These are phyloP conservation scores for Drosophila bunnanda DNA, from an alignment of 2,888 invertebrate species.

Conservation along the genomic window DNA sequence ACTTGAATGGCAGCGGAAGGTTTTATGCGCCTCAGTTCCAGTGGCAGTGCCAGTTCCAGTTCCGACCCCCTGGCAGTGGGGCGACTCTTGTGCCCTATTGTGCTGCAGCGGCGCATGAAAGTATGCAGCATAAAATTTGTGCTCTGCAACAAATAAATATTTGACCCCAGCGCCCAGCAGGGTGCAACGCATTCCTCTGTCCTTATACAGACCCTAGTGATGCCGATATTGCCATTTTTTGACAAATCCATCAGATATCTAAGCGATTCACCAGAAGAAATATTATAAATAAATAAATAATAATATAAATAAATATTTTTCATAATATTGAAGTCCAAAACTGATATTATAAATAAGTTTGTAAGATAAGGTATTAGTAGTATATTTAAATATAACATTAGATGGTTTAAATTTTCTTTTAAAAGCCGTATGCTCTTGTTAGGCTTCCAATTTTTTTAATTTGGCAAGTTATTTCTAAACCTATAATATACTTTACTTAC, in stretches of 20 bases:
- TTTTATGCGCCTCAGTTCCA: constrained; percentile 63
- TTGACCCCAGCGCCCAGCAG: constrained; percentile 49
- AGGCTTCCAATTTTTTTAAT: no score
- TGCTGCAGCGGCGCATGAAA: constrained; percentile 73
- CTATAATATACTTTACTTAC: no score
- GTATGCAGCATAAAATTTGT: constrained; percentile 74
- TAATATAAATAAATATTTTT: no score
- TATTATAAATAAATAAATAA: no score
- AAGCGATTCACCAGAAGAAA: background rate
- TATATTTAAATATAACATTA: no score
- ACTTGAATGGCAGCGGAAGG: constrained; percentile 79
- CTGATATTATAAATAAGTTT: no score
- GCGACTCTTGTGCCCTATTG: constrained; percentile 54
- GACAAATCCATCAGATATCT: background rate
- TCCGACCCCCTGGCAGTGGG: constrained; percentile 2
- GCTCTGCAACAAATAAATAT: constrained; percentile 76
- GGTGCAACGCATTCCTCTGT: constrained; percentile 12
- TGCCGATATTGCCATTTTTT: background rate
- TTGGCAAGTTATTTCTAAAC: no score
- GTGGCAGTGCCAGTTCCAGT: constrained; percentile 8
- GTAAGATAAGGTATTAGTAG: no score
- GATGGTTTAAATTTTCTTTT: no score
- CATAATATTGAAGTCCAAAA: no score
- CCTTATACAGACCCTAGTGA: constrained; percentile 6
- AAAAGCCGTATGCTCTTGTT: no score